phyloP scores from a whole-genome alignment of 2,113 vertebrate species.

The Melospiza georgiana region DNA sequence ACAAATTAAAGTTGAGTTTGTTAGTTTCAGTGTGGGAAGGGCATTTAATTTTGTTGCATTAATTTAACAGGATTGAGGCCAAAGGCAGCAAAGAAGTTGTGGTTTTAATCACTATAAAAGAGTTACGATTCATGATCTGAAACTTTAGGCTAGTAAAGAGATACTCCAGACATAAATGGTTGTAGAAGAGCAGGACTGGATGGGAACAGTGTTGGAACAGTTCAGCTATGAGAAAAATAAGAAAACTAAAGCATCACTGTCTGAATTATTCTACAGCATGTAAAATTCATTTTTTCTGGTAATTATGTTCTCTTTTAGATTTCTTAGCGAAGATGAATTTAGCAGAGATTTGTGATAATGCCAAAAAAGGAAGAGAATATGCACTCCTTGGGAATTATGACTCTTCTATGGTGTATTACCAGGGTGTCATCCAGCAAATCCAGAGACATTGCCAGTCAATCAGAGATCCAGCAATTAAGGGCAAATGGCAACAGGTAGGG shows the following conservation, averaged over 20 bases:
- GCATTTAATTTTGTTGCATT: neutral
- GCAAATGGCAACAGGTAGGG: slow-evolving; percentile 92
- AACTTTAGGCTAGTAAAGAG: neutral
- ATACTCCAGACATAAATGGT: neutral
- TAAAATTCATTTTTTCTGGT: neutral
- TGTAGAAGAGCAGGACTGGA: neutral
- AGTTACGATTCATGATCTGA: neutral
- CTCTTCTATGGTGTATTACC: slow-evolving; percentile 95
- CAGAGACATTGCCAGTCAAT: slow-evolving; percentile 89
- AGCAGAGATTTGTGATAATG: slow-evolving; percentile 94
- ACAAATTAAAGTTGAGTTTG: neutral
- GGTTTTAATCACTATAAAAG: neutral
- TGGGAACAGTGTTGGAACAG: rapidly evolving
- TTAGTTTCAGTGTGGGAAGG: neutral
- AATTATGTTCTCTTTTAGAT: slow-evolving; percentile 64
- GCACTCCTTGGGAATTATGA: slow-evolving; percentile 97
- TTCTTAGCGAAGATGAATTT: slow-evolving; percentile 86
- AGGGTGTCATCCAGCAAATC: slow-evolving; percentile 96
- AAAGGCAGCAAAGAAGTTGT: neutral
- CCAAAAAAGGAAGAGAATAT: slow-evolving; percentile 95
- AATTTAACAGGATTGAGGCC: neutral
- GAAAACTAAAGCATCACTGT: neutral
- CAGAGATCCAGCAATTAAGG: slow-evolving; percentile 89
- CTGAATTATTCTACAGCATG: neutral
- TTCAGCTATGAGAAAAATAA: neutral